Percentiles rank a stretch among this genome's conserved stretches.
Conservation (phyloP, 2,888 invertebrate genomes). For the Thymelicus lineola region DNA sequence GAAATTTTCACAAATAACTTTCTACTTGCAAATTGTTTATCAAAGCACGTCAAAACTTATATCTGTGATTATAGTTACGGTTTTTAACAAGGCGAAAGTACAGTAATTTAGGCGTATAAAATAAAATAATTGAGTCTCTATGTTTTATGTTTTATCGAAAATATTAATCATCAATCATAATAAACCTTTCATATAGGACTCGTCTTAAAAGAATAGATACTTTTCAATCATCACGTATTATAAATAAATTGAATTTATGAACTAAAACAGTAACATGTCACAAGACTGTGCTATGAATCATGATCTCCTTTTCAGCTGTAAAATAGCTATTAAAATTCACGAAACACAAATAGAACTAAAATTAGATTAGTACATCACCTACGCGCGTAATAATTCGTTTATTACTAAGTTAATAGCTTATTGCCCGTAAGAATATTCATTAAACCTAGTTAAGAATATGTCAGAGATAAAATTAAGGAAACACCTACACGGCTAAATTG, state of each 20-base stretch:
- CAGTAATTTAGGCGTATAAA: no score
- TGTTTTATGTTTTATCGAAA: no score
- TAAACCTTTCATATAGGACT: no score
- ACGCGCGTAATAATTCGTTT: constrained; percentile 51
- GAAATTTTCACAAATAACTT: no score
- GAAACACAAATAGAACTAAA: constrained; percentile 63
- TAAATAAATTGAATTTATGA: background rate
- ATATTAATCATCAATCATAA: no score
- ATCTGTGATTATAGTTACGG: no score
- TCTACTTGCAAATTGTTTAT: no score
- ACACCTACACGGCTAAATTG: constrained; percentile 43
- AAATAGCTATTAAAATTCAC: constrained; percentile 3
- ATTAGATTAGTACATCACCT: constrained; percentile 64
- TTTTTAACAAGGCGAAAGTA: no score
- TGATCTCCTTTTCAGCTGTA: background rate
- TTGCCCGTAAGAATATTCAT: constrained; percentile 52
- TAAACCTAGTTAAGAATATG: constrained; percentile 58
- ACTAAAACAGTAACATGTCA: constrained; percentile 39
- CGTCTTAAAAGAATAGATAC: no score
- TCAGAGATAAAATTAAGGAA: constrained; percentile 53
- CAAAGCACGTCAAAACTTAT: no score
- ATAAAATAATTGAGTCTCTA: no score
- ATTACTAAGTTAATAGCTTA: constrained; percentile 55
- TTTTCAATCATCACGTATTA: constrained; percentile 28
- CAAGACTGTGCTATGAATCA: constrained; percentile 46